Conservation (phyloP, 2,797 vertebrate species). For the Potorous gilbertii region DNA sequence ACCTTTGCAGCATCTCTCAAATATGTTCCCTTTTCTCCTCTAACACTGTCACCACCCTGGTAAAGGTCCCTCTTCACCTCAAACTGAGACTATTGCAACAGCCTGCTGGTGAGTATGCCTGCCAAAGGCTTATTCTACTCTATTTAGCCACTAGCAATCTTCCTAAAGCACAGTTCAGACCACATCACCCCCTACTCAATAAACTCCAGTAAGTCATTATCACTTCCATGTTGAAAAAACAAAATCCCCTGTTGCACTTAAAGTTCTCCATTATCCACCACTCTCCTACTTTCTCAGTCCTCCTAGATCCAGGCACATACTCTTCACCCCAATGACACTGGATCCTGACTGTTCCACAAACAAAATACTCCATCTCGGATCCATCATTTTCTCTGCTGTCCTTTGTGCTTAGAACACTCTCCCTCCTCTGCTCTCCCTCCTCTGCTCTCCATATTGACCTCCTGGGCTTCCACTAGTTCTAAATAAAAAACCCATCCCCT, state of each 20-base stretch:
- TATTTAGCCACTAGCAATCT: not conserved
- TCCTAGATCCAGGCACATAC: not conserved
- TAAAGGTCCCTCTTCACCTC: not conserved
- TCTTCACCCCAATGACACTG: not conserved
- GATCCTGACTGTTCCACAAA: not conserved
- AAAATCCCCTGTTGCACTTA: not conserved
- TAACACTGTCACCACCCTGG: not conserved
- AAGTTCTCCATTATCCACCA: not conserved
- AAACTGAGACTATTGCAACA: not conserved
- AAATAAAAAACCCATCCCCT: not conserved
- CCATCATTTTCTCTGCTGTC: not conserved
- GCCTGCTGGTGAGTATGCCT: not conserved
- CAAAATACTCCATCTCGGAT: not conserved
- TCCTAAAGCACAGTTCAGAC: not conserved
- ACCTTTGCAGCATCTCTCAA: not conserved
- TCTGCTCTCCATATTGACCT: not conserved
- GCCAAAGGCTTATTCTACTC: not conserved
- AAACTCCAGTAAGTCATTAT: not conserved
- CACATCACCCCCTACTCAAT: not conserved
- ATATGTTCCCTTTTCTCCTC: not conserved
- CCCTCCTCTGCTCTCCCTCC: not conserved
- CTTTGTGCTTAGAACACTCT: not conserved
- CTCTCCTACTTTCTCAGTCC: not conserved
- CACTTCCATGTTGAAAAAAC: not conserved
- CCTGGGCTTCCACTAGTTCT: not conserved